These are phyloP conservation scores for Mechanitis mazaeus DNA, from an alignment of 2,888 invertebrate genomes.

Conservation along the genomic window DNA sequence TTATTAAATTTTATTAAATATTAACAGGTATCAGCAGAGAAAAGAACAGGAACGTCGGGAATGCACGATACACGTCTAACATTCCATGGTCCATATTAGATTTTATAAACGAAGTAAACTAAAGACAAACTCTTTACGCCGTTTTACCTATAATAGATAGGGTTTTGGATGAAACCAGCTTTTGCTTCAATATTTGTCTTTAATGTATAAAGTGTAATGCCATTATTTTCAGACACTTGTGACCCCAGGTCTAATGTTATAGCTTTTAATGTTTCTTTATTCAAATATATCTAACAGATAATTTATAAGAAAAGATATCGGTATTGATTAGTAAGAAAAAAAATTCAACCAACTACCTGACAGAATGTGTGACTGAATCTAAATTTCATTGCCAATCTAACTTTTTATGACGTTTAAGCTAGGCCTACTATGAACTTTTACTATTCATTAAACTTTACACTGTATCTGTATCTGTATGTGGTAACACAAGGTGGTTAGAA, in stretches of 20 bases:
- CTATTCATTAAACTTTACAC: too few species aligned
- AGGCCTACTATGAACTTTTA: too few species aligned
- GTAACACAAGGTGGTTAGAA: too few species aligned
- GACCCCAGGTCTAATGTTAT: not conserved
- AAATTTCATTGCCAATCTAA: too few species aligned
- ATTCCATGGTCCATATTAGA: constrained; percentile 35
- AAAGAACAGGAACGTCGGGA: constrained; percentile 85
- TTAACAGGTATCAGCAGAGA: constrained; percentile 81
- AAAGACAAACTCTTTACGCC: constrained; percentile 12
- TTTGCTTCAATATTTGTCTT: constrained; percentile 11
- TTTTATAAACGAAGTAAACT: constrained; percentile 29
- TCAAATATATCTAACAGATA: not conserved
- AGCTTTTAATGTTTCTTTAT: not conserved
- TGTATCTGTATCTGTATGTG: too few species aligned
- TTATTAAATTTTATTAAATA: constrained; percentile 17
- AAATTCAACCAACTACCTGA: too few species aligned
- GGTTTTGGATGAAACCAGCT: constrained; percentile 24
- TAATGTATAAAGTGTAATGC: not conserved
- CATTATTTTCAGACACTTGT: not conserved
- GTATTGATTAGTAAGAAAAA: not conserved
- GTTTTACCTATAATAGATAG: constrained; percentile 20
- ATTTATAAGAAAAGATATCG: not conserved
- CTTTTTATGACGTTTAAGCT: too few species aligned
- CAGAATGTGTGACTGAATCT: too few species aligned
- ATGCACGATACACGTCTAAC: constrained; percentile 84